Conservation (phyloP, 2,888 invertebrate species). For the Harpagoxenus sublaevis region DNA sequence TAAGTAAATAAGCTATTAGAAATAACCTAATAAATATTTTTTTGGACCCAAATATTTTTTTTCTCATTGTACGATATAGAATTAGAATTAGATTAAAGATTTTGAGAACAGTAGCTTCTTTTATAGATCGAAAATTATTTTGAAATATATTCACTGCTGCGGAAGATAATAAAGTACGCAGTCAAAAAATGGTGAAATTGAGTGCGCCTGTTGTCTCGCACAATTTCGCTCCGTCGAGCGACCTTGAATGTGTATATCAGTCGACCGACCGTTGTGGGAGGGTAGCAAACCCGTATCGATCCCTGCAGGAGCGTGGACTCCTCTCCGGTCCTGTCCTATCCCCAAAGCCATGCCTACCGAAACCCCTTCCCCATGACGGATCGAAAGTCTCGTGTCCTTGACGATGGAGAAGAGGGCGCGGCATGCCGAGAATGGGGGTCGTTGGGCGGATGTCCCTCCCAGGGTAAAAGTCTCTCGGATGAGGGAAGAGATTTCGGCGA, state of each 20-base stretch:
- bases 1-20: too few species aligned
- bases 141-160: neutral
- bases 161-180: neutral
- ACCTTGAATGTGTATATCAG: slow-evolving; percentile 68
- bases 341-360: slow-evolving; percentile 53
- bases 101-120: neutral
- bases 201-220: slow-evolving; percentile 44
- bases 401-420: slow-evolving; percentile 53
- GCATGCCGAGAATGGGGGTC: slow-evolving; percentile 32
- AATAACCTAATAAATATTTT: too few species aligned
- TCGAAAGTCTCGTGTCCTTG: slow-evolving; percentile 72
- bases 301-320: slow-evolving; percentile 39
- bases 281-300: slow-evolving; percentile 70
- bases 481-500: slow-evolving; percentile 4
- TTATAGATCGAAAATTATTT: neutral
- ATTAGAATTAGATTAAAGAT: neutral
- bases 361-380: slow-evolving; percentile 56
- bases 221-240: slow-evolving; percentile 58
- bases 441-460: slow-evolving; percentile 1
- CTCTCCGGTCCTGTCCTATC: slow-evolving; percentile 58
- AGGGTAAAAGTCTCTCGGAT: slow-evolving; percentile 1
- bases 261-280: slow-evolving; percentile 57
- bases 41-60: too few species aligned
- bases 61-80: too few species aligned
- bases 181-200: neutral